Conservation (phyloP, 2,113 vertebrate genomes). For the Microtus oregoni region DNA sequence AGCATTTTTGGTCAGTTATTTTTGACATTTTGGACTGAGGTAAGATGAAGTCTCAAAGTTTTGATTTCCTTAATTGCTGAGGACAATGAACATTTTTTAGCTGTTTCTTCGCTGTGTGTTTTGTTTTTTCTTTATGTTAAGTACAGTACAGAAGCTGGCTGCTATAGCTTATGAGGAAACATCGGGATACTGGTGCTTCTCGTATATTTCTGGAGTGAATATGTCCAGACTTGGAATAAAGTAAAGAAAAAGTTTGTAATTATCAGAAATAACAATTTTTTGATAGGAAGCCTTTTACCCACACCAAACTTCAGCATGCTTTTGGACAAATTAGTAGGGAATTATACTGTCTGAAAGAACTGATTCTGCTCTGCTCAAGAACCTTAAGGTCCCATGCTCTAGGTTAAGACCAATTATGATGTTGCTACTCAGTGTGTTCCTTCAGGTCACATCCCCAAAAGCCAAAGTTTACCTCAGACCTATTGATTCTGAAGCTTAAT, state of each 20-base stretch:
- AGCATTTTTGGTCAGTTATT: background rate
- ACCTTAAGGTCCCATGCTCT: background rate
- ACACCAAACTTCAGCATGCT: background rate
- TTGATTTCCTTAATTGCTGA: background rate
- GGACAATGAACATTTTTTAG: background rate
- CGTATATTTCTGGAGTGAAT: background rate
- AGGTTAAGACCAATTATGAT: background rate
- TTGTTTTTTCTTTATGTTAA: background rate
- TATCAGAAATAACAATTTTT: background rate
- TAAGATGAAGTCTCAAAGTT: background rate
- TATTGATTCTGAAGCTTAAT: background rate
- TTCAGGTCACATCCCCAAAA: background rate
- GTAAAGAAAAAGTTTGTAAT: background rate
- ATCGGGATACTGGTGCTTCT: background rate
- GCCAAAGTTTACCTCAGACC: background rate
- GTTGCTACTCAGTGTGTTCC: background rate
- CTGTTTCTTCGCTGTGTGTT: background rate
- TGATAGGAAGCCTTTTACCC: background rate
- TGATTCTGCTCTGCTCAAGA: background rate
- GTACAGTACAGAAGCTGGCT: background rate
- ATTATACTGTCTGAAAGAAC: background rate
- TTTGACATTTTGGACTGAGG: background rate
- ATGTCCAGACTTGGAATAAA: background rate
- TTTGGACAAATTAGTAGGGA: background rate
- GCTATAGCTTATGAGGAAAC: background rate